Percentiles rank a stretch among this genome's conserved stretches.
Evolutionary conservation across 2,888 invertebrate genomes (phyloP).

Genomic region (Clivina fossor): DNA sequence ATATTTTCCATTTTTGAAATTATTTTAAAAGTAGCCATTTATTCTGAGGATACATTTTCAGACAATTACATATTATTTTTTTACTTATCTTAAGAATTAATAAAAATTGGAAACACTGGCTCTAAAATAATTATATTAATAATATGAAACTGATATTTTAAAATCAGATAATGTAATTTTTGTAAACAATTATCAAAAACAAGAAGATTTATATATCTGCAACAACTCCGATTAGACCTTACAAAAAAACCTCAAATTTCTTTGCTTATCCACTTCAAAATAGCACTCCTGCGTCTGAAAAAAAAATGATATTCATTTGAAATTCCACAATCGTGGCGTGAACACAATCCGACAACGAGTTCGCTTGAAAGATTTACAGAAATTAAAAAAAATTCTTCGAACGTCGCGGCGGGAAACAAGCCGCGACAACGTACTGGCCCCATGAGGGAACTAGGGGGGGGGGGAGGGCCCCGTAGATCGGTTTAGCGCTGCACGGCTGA

Average conservation of each 20-base stretch:
- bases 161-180: too few relatives aligned
- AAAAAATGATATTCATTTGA: slow-evolving; percentile 29
- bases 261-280: slow-evolving; percentile 8
- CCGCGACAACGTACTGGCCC: slow-evolving; percentile 11
- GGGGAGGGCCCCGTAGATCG: slow-evolving; percentile 1
- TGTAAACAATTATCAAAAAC: too few relatives aligned
- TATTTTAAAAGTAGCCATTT: too few relatives aligned
- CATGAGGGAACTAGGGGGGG: slow-evolving; percentile 3
- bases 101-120: too few relatives aligned
- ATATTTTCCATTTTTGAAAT: too few relatives aligned
- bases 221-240: not conserved
- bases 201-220: too few relatives aligned
- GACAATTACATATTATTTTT: too few relatives aligned
- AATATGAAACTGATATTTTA: too few relatives aligned
- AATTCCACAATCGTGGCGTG: slow-evolving; percentile 33
- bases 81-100: too few relatives aligned
- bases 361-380: slow-evolving; percentile 31
- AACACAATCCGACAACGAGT: slow-evolving; percentile 3
- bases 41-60: too few relatives aligned
- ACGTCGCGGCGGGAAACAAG: slow-evolving; percentile 8
- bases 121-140: too few relatives aligned
- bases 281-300: slow-evolving; percentile 12
- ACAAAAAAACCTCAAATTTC: slow-evolving; percentile 19
- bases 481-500: slow-evolving; percentile 9
- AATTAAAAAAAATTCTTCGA: slow-evolving; percentile 33